Base-by-base conservation (phyloP, 1,140 invertebrate genomes). In the Teleogryllus occipitalis region DNA sequence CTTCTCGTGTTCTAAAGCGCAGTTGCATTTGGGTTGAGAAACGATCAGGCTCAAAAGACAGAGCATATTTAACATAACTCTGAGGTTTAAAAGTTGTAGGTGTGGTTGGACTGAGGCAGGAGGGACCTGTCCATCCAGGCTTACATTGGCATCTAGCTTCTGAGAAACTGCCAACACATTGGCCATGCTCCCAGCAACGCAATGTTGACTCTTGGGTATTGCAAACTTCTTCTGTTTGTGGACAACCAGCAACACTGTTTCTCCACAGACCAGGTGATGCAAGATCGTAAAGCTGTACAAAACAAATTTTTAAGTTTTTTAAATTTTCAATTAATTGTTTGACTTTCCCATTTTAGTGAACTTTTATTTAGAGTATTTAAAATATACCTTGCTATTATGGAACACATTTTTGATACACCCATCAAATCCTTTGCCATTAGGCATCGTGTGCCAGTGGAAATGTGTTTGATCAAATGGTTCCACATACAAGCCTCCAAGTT, bases 341-440 rank as follows among this genome's bases (percentile, higher is more conserved):
- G 27, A 39, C 27, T 39, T 39, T 39, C 27, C 1, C 27, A 39
- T 39, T 39, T 39, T 39, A 39, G 27, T 39, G 1, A 39, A 39
- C 27, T 39, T 39, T 39, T 5, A 39, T 39, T 1, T 39, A 39
- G 27, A 39, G 27, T 39, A 39, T 5, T 39, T 39, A 39, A 65
- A 65, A 65, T 65, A 21, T 47, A 91, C 90, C 85, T 97, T 95
- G 83, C 96, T 97, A 84, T 99, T 98, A 84, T 98, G 97, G 83
- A 98, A 93, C 15, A 99, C 87, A 85, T 99, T 98, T 81, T 94
- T 91, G 47, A 99, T 96, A 86, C 98, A 99, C 8, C 98, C 98
- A 84, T 96, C 94, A 85, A 98, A 99, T 8, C 92, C 94, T 87
- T 95, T 95, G 8, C 92, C 94, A 73, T 92, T 91, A 8, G 95